Evolutionary conservation across 2,888 invertebrate species (phyloP), one percentile per base, ranked within the genome.

Genomic region (Epiblema foenella): DNA sequence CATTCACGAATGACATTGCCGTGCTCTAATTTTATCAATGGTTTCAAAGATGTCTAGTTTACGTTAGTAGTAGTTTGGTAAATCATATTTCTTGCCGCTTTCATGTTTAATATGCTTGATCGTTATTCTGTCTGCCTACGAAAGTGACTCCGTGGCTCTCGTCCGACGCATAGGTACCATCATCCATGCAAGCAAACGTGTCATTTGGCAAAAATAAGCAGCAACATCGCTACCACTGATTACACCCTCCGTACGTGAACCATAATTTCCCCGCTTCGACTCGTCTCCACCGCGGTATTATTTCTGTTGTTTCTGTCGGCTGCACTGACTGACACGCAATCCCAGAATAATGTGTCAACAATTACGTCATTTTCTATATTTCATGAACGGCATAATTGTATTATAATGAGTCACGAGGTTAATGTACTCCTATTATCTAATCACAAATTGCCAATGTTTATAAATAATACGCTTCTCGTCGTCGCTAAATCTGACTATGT

Each of bases 201-300:
- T 87, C 85, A 85, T 85, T 86, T 80, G 82, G 77, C 78, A 82
- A 82, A 84, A 85, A 83, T 80, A 79, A 78, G 82, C 60, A 46
- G 59, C 54, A 56, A 75, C 73, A 75, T 81, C 71, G 74, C 77
- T 74, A 56, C 75, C 77, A 77, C 79, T 86, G 81, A 86, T 88
- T 87, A 86, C 81, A 75, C 75, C 77, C 76, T 77, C 67, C 78
- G 77, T 68, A 68, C 72, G 72, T 70, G 76, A 78, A 80, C 79
- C 76, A 80, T 84, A 81, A 83, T 85, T 83, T 83, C 75, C 78
- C 75, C 77, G 77, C 76, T 77, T 75, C 73, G 70, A 42, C 60
- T 63, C 56, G 65, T 65, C 39, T 73, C 62, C 74, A 68, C 66
- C 58, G 74, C 71, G 68, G 68, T 74, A 76, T 77, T 74, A 77